Evolutionary conservation across 2,113 vertebrate species (phyloP).

Genomic region (Podocnemis expansa): DNA sequence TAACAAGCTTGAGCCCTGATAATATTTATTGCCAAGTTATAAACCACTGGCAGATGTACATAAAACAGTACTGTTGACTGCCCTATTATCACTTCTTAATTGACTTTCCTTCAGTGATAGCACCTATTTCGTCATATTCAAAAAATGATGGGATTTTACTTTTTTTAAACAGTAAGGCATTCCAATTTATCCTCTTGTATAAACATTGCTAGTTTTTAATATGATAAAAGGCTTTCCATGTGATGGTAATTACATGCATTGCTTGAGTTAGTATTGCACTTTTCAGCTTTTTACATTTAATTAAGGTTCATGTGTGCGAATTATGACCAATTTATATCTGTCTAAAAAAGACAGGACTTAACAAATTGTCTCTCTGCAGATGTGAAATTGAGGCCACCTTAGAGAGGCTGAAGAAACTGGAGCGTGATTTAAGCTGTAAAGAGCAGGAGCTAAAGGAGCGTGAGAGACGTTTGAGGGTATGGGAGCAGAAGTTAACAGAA

Average conservation of each 20-base stretch:
- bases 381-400: constrained; percentile 98
- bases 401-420: constrained; percentile 96
- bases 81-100: not conserved
- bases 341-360: constrained; percentile 59
- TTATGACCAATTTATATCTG: constrained; percentile 57
- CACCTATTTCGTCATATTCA: not conserved
- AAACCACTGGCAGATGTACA: not conserved
- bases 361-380: constrained; percentile 79
- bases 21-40: not conserved
- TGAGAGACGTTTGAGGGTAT: constrained; percentile 93
- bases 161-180: constrained; percentile 7
- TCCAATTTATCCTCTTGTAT: constrained; percentile 20
- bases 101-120: not conserved
- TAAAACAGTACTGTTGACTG: not conserved
- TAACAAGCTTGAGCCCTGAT: not conserved
- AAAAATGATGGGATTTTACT: not conserved
- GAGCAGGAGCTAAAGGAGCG: constrained; percentile 97
- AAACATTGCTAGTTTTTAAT: constrained; percentile 44
- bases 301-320: constrained; percentile 55
- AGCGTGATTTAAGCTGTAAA: constrained; percentile 97
- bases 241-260: constrained; percentile 63
- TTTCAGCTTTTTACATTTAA: constrained; percentile 62
- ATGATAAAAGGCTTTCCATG: constrained; percentile 36
- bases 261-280: constrained; percentile 63
- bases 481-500: constrained; percentile 96